Conservation (phyloP, 2,888 invertebrate genomes). For the Leucophenga montana region DNA sequence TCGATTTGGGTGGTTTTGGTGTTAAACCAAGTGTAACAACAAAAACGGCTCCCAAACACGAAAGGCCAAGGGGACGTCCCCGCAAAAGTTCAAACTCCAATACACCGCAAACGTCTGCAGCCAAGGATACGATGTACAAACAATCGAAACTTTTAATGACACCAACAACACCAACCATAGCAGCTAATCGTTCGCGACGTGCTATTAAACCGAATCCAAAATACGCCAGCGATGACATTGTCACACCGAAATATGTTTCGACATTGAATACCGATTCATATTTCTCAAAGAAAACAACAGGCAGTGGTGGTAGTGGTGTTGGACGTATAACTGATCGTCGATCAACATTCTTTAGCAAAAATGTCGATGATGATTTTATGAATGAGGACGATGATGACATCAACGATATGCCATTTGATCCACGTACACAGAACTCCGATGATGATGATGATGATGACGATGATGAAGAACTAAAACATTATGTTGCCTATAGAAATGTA, state of each 20-base stretch:
- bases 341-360: constrained; percentile 43
- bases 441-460: constrained; percentile 54
- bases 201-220: constrained; percentile 73
- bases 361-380: constrained; percentile 51
- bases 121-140: constrained; percentile 51
- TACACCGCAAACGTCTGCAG: neutral
- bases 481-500: constrained; percentile 23
- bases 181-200: constrained; percentile 69
- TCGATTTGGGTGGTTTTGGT: too few relatives aligned
- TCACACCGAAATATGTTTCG: constrained; percentile 65
- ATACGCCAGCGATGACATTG: constrained; percentile 70
- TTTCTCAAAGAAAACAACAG: constrained; percentile 28
- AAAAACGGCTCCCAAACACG: too few relatives aligned
- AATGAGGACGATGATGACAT: constrained; percentile 56
- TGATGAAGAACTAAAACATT: constrained; percentile 51
- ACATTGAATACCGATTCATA: constrained; percentile 35
- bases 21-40: too few relatives aligned
- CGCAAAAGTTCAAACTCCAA: constrained; percentile 25
- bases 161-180: constrained; percentile 63
- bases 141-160: constrained; percentile 40
- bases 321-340: too few relatives aligned
- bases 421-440: constrained; percentile 55
- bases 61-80: neutral
- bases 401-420: constrained; percentile 54
- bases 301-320: constrained; percentile 37